Conservation (phyloP, 2,888 invertebrate species). For the Netelia virgata region DNA sequence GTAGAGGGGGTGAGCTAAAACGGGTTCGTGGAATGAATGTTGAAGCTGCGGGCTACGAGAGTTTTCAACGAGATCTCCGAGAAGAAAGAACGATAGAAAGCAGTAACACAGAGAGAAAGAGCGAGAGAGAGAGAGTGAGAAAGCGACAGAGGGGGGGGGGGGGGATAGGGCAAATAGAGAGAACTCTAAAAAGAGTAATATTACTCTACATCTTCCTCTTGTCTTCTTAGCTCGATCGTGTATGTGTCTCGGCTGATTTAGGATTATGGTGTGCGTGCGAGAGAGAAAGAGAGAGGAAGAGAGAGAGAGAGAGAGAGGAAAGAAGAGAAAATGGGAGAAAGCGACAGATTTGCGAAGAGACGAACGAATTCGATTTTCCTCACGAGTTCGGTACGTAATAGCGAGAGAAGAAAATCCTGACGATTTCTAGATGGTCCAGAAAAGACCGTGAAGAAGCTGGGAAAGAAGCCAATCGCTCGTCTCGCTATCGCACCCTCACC, state of each 20-base stretch:
- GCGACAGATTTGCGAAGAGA: constrained; percentile 41
- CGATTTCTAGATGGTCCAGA: constrained; percentile 7
- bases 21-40: constrained; percentile 54
- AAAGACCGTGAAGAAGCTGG: constrained; percentile 23
- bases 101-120: constrained; percentile 1
- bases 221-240: constrained; percentile 68
- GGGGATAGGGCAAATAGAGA: constrained; percentile 50
- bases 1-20: neutral
- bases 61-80: constrained; percentile 50
- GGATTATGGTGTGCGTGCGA: constrained; percentile 67
- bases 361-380: constrained; percentile 67
- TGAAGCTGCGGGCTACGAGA: constrained; percentile 46
- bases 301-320: constrained; percentile 17
- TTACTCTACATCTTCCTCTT: constrained; percentile 62
- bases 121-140: neutral
- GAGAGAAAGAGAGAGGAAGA: constrained; percentile 27
- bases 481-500: constrained; percentile 32
- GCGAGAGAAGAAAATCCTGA: constrained; percentile 33
- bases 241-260: constrained; percentile 72
- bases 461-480: constrained; percentile 65
- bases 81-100: constrained; percentile 34
- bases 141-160: neutral
- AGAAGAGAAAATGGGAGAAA: constrained; percentile 52
- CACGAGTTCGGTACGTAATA: constrained; percentile 18
- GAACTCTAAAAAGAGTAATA: constrained; percentile 56